Evolutionary conservation across 1,140 invertebrate genomes (phyloP).

Genomic region (Orchesella cincta): DNA sequence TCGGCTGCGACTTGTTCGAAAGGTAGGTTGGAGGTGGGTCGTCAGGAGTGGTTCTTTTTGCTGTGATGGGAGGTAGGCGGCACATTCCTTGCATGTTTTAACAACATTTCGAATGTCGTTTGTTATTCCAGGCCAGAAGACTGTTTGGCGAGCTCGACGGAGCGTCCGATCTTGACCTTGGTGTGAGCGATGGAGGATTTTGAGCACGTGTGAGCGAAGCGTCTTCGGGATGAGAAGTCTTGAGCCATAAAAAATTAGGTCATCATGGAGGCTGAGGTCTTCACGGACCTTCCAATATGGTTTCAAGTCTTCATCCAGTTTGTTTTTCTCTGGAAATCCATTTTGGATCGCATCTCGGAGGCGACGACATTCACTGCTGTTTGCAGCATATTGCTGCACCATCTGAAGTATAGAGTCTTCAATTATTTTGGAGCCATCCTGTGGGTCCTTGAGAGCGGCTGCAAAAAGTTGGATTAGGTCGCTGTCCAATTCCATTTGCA

Average conservation of each 20-base stretch:
- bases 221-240: background rate
- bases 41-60: background rate
- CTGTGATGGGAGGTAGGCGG: background rate
- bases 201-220: background rate
- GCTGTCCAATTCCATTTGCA: background rate
- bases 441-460: background rate
- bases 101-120: slow-evolving; percentile 9
- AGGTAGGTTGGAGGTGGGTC: background rate
- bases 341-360: background rate
- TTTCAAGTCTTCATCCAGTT: background rate
- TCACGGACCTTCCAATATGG: background rate
- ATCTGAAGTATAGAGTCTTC: background rate
- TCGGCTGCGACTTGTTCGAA: background rate
- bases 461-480: background rate
- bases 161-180: slow-evolving; percentile 14
- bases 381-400: background rate
- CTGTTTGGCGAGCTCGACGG: background rate
- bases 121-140: background rate
- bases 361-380: background rate
- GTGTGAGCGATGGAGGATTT: background rate
- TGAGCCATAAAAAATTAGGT: background rate
- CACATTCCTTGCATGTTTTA: background rate
- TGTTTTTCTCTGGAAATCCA: background rate
- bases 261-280: background rate
- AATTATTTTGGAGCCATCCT: background rate